phyloP scores from a whole-genome alignment of 2,888 invertebrate genomes.

The Strigamia transsilvanica region DNA sequence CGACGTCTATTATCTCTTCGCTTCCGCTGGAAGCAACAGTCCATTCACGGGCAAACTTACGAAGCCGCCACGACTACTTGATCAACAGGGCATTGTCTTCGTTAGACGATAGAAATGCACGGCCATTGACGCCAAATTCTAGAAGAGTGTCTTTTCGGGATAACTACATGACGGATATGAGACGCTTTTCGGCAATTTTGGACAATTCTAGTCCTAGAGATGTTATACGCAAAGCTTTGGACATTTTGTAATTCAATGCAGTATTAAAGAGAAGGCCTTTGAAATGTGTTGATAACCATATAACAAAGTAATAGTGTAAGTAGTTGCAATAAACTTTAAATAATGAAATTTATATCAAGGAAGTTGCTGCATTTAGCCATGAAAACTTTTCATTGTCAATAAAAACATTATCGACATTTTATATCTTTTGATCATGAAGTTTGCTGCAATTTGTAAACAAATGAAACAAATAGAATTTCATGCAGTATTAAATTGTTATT shows the following conservation, averaged over 20 bases:
- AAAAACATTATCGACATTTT: no score
- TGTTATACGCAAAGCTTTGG: slow-evolving; percentile 56
- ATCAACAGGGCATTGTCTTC: slow-evolving; percentile 25
- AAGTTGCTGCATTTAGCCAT: no score
- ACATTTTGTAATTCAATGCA: slow-evolving; percentile 56
- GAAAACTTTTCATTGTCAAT: no score
- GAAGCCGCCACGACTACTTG: slow-evolving; percentile 50
- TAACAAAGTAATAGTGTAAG: background rate
- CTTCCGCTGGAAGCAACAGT: slow-evolving; percentile 16
- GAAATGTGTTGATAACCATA: background rate
- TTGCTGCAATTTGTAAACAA: no score
- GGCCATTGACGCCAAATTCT: slow-evolving; percentile 37
- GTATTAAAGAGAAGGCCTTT: slow-evolving; percentile 36
- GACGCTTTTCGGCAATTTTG: slow-evolving; percentile 50
- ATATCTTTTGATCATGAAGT: no score
- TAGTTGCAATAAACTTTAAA: background rate
- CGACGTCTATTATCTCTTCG: slow-evolving; percentile 22
- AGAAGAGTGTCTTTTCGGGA: background rate
- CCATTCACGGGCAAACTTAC: slow-evolving; percentile 31
- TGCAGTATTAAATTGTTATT: no score
- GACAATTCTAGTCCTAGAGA: slow-evolving; percentile 56
- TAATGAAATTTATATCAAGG: no score
- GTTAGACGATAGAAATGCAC: slow-evolving; percentile 14
- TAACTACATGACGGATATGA: slow-evolving; percentile 46
- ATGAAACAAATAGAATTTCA: no score